A percentile compares a stretch with the other conserved stretches of the same genome.
phyloP scores from a whole-genome alignment of 2,113 vertebrate species.

The Sylvilagus bachmani region DNA sequence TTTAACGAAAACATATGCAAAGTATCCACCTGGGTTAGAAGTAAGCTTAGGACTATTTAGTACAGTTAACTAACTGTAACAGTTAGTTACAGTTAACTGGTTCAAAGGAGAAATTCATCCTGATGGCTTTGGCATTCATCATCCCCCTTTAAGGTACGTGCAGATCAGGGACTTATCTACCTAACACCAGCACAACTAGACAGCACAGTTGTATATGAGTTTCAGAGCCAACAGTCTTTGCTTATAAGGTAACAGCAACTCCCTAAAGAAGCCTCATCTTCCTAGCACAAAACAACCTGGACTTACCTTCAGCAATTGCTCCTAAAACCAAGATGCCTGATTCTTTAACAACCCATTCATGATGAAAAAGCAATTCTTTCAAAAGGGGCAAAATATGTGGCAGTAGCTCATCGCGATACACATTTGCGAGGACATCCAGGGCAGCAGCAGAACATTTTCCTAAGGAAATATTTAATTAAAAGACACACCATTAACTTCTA shows the following conservation, averaged over 20 bases:
- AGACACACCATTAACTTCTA: slow-evolving; percentile 16
- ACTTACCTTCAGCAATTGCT: slow-evolving; percentile 97
- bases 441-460: slow-evolving; percentile 98
- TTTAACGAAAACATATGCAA: slow-evolving; percentile 8
- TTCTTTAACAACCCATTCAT: slow-evolving; percentile 97
- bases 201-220: background rate
- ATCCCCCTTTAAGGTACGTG: background rate
- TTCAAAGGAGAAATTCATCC: slow-evolving; percentile 31
- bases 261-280: background rate
- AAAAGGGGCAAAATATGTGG: slow-evolving; percentile 96
- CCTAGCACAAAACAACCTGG: background rate
- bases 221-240: background rate
- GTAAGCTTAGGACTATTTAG: background rate
- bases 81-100: background rate
- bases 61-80: background rate
- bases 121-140: background rate
- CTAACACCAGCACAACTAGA: background rate
- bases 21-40: background rate
- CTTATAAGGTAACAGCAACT: background rate
- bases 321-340: slow-evolving; percentile 98
- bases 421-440: slow-evolving; percentile 96
- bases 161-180: background rate
- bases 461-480: slow-evolving; percentile 80
- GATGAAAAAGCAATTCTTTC: slow-evolving; percentile 98
- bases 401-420: slow-evolving; percentile 97